A percentile compares a stretch with the other conserved stretches of the same genome.
These are phyloP conservation scores for Pseudonaja textilis DNA, from an alignment of 2,113 vertebrate species.

Conservation along the genomic window DNA sequence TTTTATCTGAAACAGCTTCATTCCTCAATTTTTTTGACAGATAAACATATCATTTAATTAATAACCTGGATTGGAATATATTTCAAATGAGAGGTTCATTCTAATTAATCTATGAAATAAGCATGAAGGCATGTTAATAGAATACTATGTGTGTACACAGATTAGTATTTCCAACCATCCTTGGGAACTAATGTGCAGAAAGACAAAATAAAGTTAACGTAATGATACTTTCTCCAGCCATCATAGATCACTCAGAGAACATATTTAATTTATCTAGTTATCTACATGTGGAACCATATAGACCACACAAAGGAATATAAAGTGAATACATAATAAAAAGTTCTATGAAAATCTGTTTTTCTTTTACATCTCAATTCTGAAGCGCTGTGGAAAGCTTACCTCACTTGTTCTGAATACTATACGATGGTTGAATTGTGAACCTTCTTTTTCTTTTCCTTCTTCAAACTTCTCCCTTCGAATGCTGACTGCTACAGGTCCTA, in stretches of 20 bases:
- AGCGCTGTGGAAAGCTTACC: conserved; percentile 70
- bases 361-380: conserved; percentile 1
- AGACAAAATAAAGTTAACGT: neutral
- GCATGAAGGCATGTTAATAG: neutral
- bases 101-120: neutral
- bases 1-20: neutral
- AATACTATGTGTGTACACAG: neutral
- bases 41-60: neutral
- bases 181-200: neutral
- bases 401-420: conserved; percentile 95
- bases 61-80: neutral
- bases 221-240: neutral
- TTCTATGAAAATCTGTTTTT: neutral
- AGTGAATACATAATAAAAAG: neutral
- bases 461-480: conserved; percentile 91
- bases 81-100: neutral
- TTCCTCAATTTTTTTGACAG: neutral
- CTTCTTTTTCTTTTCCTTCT: conserved; percentile 92
- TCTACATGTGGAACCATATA: neutral
- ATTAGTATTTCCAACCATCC: neutral
- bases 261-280: neutral
- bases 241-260: neutral
- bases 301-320: neutral
- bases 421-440: conserved; percentile 91
- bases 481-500: conserved; percentile 94